Conservation (phyloP, 2,797 vertebrate species). For the Peromyscus eremicus region DNA sequence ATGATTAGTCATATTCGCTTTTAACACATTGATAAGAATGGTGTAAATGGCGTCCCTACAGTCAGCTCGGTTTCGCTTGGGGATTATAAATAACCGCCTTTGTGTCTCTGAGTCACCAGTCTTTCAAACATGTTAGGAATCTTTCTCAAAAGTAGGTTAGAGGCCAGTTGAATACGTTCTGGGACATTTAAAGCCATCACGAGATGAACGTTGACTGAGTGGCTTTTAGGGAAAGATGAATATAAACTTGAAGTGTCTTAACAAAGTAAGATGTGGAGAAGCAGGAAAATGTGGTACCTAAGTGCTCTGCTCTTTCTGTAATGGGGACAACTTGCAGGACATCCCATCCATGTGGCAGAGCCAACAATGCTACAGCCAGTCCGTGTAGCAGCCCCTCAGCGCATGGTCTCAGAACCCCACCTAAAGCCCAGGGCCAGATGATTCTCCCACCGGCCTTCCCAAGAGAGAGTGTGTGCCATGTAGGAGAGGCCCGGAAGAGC, state of each 20-base stretch:
- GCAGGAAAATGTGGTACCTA: not conserved
- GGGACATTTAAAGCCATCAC: not conserved
- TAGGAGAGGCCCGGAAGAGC: not conserved
- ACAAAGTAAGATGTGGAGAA: not conserved
- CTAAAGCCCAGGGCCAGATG: not conserved
- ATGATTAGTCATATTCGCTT: not conserved
- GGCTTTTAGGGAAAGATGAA: not conserved
- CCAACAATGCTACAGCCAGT: not conserved
- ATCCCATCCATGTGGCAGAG: not conserved
- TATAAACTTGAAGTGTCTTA: not conserved
- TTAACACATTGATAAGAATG: not conserved
- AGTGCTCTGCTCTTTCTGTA: not conserved
- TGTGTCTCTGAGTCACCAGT: conserved; percentile 80
- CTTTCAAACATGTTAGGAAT: conserved; percentile 83
- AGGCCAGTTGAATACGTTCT: not conserved
- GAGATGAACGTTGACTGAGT: not conserved
- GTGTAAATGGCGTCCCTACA: not conserved
- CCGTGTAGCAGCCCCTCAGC: not conserved
- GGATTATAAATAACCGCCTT: conserved; percentile 81
- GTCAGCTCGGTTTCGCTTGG: not conserved
- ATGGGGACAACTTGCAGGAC: not conserved
- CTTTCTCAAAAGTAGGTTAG: conserved; percentile 64
- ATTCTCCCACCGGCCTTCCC: not conserved
- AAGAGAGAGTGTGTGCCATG: not conserved
- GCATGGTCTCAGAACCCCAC: accelerated